A percentile compares a stretch with the other conserved stretches of the same genome.
Evolutionary conservation across 2,888 invertebrate genomes (phyloP).

Genomic region (Serrognathus titanus): DNA sequence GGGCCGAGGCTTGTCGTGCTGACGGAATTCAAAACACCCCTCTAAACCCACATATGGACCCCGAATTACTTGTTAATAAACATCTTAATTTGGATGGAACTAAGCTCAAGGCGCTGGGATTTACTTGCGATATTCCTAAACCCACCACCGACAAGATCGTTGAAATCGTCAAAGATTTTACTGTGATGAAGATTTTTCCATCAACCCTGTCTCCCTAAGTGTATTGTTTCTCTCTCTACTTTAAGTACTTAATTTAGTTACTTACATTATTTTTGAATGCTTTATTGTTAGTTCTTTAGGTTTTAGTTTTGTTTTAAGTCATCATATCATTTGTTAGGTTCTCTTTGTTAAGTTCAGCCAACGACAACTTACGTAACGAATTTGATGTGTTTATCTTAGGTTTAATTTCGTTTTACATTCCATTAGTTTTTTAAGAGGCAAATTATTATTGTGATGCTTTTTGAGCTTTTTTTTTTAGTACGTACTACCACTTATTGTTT

Average conservation of each 20-base stretch:
- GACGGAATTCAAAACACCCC: conserved; percentile 80
- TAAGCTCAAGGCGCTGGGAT: conserved; percentile 61
- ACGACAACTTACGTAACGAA: neutral
- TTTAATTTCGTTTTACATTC: conserved; percentile 14
- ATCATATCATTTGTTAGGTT: neutral
- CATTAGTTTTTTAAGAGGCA: conserved; percentile 19
- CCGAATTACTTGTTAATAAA: conserved; percentile 77
- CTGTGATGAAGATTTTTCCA: conserved; percentile 79
- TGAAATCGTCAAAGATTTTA: conserved; percentile 76
- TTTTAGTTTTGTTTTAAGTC: neutral
- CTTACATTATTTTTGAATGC: neutral
- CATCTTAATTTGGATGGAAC: conserved; percentile 72
- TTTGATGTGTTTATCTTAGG: conserved; percentile 5
- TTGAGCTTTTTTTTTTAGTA: conserved; percentile 18
- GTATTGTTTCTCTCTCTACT: neutral
- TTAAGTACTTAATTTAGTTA: conserved; percentile 3
- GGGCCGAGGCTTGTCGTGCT: conserved; percentile 81
- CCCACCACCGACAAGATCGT: conserved; percentile 51
- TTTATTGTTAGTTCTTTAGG: neutral
- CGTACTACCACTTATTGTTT: conserved; percentile 12
- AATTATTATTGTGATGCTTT: conserved; percentile 20
- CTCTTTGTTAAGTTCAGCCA: neutral
- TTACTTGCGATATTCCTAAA: conserved; percentile 59
- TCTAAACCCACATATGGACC: conserved; percentile 81
- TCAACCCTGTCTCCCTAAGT: conserved; percentile 54